Percentiles rank a stretch among this genome's conserved stretches.
Evolutionary conservation across 2,888 invertebrate genomes (phyloP).

Genomic region (Melanostoma mellinum): DNA sequence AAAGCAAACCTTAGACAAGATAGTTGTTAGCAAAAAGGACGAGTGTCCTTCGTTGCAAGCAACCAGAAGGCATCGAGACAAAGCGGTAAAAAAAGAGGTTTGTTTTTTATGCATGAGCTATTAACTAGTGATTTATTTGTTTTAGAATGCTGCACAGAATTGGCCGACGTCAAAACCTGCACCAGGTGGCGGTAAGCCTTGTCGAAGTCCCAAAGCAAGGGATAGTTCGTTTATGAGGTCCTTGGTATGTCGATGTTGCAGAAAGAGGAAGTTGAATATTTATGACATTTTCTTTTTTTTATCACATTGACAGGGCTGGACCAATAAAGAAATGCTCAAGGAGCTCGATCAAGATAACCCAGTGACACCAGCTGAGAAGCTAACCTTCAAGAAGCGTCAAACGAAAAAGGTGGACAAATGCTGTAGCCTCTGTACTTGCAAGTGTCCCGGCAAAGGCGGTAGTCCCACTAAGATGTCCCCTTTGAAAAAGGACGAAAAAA

Average conservation of each 20-base stretch:
- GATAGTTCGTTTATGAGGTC: slow-evolving; percentile 90
- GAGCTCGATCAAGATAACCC: slow-evolving; percentile 81
- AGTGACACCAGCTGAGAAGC: slow-evolving; percentile 79
- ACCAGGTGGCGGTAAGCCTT: slow-evolving; percentile 87
- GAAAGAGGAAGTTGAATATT: slow-evolving; percentile 59
- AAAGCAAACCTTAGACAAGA: slow-evolving; percentile 84
- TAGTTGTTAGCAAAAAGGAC: slow-evolving; percentile 79
- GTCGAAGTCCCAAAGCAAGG: slow-evolving; percentile 88
- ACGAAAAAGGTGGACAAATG: slow-evolving; percentile 78
- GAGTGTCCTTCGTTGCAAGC: slow-evolving; percentile 74
- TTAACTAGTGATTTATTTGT: slow-evolving; percentile 49
- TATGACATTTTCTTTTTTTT: slow-evolving; percentile 58
- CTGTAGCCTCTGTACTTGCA: slow-evolving; percentile 80
- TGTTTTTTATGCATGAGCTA: slow-evolving; percentile 8
- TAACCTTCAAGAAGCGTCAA: slow-evolving; percentile 78
- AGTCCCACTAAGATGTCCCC: slow-evolving; percentile 74
- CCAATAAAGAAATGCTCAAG: slow-evolving; percentile 81
- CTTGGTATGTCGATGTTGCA: slow-evolving; percentile 84
- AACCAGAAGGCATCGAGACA: slow-evolving; percentile 45
- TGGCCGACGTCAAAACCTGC: slow-evolving; percentile 79
- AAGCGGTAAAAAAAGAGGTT: slow-evolving; percentile 76
- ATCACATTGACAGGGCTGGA: slow-evolving; percentile 79
- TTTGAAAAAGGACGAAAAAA: slow-evolving; percentile 49
- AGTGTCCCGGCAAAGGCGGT: slow-evolving; percentile 76
- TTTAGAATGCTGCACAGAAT: slow-evolving; percentile 77